These are phyloP conservation scores for Crotalus horridus DNA, from an alignment of 2,113 vertebrate genomes.

Conservation along the genomic window DNA sequence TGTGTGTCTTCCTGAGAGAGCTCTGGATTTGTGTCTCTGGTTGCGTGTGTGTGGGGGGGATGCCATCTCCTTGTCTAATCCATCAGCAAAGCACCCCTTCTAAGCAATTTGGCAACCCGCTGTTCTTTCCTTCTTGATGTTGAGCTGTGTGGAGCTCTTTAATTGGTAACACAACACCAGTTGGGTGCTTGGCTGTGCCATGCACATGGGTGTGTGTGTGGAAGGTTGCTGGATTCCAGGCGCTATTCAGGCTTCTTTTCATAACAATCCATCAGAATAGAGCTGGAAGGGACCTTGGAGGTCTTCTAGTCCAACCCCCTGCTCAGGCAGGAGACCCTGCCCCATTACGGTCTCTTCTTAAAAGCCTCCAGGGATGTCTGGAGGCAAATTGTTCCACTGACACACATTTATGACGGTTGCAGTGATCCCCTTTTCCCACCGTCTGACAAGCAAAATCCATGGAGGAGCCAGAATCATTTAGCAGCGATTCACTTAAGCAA, in stretches of 20 bases:
- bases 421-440: too few species aligned
- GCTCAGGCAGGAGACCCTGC: too few species aligned
- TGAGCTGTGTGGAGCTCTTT: slow-evolving; percentile 31
- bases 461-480: too few species aligned
- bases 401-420: too few species aligned
- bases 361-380: neutral
- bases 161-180: slow-evolving; percentile 43
- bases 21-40: slow-evolving; percentile 14
- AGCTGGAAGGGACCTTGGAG: neutral
- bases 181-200: neutral
- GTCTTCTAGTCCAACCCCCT: neutral
- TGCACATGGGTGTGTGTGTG: neutral
- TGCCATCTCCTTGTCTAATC: slow-evolving; percentile 69
- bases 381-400: too few species aligned
- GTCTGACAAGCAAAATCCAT: too few species aligned
- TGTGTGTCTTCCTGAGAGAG: slow-evolving; percentile 47
- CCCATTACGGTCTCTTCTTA: neutral
- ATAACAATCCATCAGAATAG: neutral
- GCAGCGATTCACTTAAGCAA: too few species aligned
- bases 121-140: slow-evolving; percentile 17
- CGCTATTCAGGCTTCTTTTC: neutral
- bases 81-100: slow-evolving; percentile 59
- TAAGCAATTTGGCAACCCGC: slow-evolving; percentile 62
- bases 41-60: neutral
- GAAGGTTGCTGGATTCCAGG: neutral